Conservation (phyloP, 2,888 invertebrate genomes). For the Drosophila quinaria region DNA sequence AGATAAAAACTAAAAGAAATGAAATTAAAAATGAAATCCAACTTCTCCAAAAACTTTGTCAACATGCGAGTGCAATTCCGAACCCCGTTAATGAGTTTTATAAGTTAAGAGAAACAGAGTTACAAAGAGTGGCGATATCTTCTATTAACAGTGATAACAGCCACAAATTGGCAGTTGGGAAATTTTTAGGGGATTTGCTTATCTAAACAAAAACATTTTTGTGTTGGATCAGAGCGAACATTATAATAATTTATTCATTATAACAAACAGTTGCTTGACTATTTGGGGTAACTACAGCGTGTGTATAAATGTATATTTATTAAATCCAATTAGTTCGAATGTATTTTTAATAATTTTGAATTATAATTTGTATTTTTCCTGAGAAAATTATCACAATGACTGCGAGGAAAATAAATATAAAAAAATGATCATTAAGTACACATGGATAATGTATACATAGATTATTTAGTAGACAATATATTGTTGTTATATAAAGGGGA, state of each 20-base stretch:
- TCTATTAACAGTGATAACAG: conserved; percentile 22
- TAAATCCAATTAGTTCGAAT: neutral
- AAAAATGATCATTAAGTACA: conserved; percentile 10
- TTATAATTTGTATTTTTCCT: neutral
- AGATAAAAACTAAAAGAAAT: neutral
- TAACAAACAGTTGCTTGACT: conserved; percentile 6
- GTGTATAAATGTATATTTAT: neutral
- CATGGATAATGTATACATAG: conserved; percentile 15
- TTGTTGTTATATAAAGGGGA: conserved; percentile 2
- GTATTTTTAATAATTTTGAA: neutral
- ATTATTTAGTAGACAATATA: neutral
- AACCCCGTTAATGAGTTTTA: conserved; percentile 12
- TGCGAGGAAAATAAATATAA: neutral
- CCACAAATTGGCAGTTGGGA: conserved; percentile 15
- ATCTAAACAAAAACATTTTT: conserved; percentile 13
- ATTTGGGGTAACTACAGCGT: conserved; percentile 15
- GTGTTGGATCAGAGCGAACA: conserved; percentile 38
- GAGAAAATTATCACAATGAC: neutral
- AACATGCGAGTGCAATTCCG: conserved; percentile 25
- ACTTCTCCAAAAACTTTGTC: neutral
- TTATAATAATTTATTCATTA: conserved; percentile 1
- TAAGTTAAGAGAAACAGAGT: conserved; percentile 14
- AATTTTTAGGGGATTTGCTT: conserved; percentile 7
- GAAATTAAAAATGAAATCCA: neutral
- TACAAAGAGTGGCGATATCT: conserved; percentile 19